phyloP scores from a whole-genome alignment of 92 coral and sea anemone genomes.

The Palythoa grandiflora region DNA sequence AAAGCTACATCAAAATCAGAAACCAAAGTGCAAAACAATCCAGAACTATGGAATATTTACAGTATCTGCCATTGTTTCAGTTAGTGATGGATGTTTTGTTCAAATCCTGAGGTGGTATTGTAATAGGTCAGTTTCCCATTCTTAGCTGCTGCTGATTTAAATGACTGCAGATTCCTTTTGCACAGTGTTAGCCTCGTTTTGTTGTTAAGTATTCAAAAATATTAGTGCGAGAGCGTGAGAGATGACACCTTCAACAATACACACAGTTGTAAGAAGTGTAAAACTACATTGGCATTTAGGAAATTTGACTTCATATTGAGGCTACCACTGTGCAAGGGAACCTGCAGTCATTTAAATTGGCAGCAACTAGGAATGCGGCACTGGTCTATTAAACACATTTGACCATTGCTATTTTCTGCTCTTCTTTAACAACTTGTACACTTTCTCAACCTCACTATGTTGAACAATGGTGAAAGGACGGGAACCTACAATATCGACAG shows the following conservation, averaged over 20 bases:
- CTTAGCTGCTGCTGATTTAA: too few relatives aligned
- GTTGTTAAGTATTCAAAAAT: too few relatives aligned
- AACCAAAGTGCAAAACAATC: conserved; percentile 43
- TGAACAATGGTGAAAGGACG: conserved; percentile 69
- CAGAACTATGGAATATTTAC: conserved; percentile 6
- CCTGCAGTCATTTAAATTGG: too few relatives aligned
- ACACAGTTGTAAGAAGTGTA: too few relatives aligned
- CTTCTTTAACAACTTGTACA: conserved; percentile 51
- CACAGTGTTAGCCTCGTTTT: too few relatives aligned
- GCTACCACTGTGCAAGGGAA: too few relatives aligned
- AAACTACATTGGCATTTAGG: too few relatives aligned
- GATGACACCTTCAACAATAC: too few relatives aligned
- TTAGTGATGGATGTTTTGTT: conserved; percentile 15
- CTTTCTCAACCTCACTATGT: conserved; percentile 61
- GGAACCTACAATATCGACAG: conserved; percentile 56
- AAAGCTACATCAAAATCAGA: conserved; percentile 42
- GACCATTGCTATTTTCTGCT: conserved; percentile 25
- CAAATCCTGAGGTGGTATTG: conserved; percentile 31
- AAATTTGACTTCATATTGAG: too few relatives aligned
- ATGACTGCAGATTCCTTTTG: too few relatives aligned
- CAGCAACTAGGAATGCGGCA: too few relatives aligned
- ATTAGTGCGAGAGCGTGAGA: too few relatives aligned
- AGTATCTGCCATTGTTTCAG: conserved; percentile 25
- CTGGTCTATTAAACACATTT: conserved; percentile 7
- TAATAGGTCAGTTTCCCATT: background rate